Base-by-base conservation (phyloP, 2,888 invertebrate genomes). In the Drosophila kanekoi region DNA sequence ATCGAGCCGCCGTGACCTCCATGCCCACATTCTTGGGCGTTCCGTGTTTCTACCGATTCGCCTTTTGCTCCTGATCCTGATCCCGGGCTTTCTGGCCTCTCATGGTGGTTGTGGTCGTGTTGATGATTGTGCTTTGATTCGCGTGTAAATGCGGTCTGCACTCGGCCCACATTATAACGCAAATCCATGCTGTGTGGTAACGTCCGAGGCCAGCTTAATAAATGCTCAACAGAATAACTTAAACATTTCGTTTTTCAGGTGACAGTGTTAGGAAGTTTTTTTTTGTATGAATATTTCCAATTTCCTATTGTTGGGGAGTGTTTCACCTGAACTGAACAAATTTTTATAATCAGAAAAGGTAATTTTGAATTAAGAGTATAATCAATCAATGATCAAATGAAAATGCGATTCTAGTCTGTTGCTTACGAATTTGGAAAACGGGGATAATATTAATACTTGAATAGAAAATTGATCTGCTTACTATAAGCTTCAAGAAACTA, bases 61-160 rank as follows among this genome's bases (percentile, higher is more conserved):
- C 9, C 3, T 35, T 1, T 9, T 14, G 23, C 8, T n/a, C 5
- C 23, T 23, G 23, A 23, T 23, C 6, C 23, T 4, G 35, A 28
- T 1, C 16, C 40, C 18, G 13, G 40, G 2, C 6, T 18, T 41
- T 6, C 32, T 10, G 54, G 9, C 14, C 9, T 16, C 3, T 52
- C 37, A 9, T 74, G 64, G 14, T 72, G 44, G 13, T 72, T 54
- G 11, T 68, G 44, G 13, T 72, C 58, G 11, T 68, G 44, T n/a
- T 52, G 54, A 18, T 70, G 62, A 8, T 58, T 11, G 1, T 60
- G 60, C n/a, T 59, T 60, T 5, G 52, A 1, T 1, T 58, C n/a
- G 10, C 44, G 61, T 10, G 11, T 16, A 11, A 51, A 43, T 14
- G 10, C 44, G 11, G 23, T 14, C 13, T 43, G 43, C 65, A 48